Conservation (phyloP, 1,140 invertebrate genomes). For the Dufourea novaeangliae region DNA sequence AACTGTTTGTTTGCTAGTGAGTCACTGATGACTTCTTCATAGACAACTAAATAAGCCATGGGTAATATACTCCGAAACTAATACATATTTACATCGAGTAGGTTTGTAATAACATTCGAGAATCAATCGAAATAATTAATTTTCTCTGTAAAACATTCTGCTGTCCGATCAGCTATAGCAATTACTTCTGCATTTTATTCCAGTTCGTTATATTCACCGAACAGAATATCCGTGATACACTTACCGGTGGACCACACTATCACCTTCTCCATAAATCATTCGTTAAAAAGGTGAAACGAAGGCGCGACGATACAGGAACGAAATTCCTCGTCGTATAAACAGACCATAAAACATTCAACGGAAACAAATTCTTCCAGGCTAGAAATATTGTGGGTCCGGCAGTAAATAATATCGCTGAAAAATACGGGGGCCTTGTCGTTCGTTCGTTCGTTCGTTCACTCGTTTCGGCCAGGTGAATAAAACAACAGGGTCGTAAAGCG, state of each 20-base stretch:
- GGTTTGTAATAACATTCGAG: no score
- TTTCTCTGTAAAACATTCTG: no score
- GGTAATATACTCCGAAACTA: no score
- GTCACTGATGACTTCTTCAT: slow-evolving; percentile 22
- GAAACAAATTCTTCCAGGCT: background rate
- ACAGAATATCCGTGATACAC: background rate
- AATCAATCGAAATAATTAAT: no score
- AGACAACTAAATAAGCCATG: no score
- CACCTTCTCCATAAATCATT: background rate
- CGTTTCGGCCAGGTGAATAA: slow-evolving; percentile 1
- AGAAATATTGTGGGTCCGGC: background rate
- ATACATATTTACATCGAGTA: no score
- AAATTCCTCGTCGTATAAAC: background rate
- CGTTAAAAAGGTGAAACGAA: background rate
- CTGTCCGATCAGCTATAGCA: no score
- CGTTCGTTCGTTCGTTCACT: background rate
- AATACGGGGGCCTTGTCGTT: background rate
- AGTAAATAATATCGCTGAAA: background rate
- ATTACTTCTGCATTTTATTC: no score
- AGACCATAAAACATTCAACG: background rate
- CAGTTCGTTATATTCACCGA: background rate
- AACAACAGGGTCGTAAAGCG: slow-evolving; percentile 8
- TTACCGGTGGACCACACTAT: background rate
- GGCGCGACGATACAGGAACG: background rate
- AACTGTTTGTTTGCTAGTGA: background rate